These are phyloP conservation scores for Ascaphus truei DNA, from an alignment of 2,113 vertebrate species.

Conservation along the genomic window DNA sequence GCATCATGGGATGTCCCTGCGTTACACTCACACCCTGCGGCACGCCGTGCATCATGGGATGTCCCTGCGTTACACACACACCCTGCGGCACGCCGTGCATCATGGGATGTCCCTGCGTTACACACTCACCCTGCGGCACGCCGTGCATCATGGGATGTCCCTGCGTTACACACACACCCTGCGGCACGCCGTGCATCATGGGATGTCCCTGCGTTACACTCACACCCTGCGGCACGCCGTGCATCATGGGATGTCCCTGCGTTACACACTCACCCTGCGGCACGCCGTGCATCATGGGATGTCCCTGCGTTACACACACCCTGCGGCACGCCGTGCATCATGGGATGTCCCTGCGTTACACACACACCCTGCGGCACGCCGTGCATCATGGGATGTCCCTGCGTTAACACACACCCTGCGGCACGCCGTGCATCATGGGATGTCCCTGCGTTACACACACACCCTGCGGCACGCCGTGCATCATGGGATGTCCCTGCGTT, in stretches of 20 bases:
- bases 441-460: too few species aligned
- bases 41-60: constrained; percentile 67
- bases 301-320: constrained; percentile 46
- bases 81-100: constrained; percentile 53
- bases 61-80: too few species aligned
- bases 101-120: too few species aligned
- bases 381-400: constrained; percentile 72
- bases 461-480: constrained; percentile 51
- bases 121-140: constrained; percentile 40
- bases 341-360: too few species aligned
- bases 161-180: constrained; percentile 46
- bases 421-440: constrained; percentile 64
- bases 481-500: constrained; percentile 74
- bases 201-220: constrained; percentile 61
- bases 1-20: constrained; percentile 76
- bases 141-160: constrained; percentile 70
- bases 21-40: constrained; percentile 42
- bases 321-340: constrained; percentile 56
- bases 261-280: constrained; percentile 43
- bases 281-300: constrained; percentile 67
- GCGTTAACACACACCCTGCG: constrained; percentile 45
- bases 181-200: constrained; percentile 58
- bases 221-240: constrained; percentile 45
- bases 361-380: constrained; percentile 42
- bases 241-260: constrained; percentile 73